Percentiles rank a stretch among this genome's conserved stretches.
Evolutionary conservation across 2,888 invertebrate genomes (phyloP).

Genomic region (Dorcus parallelipipedus): DNA sequence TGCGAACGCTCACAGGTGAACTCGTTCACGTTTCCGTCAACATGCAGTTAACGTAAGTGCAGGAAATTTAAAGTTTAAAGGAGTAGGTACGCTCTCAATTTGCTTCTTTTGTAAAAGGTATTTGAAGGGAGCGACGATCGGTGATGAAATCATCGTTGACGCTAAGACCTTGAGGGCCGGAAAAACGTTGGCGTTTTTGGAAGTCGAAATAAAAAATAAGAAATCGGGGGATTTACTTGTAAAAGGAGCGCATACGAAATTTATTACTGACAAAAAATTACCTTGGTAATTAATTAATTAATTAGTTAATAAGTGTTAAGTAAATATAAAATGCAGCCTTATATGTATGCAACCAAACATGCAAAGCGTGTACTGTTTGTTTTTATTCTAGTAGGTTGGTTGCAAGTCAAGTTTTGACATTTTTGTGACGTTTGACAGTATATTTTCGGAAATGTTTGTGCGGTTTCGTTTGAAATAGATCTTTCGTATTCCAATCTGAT

Average conservation of each 20-base stretch:
- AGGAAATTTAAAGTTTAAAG: no score
- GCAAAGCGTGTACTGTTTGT: no score
- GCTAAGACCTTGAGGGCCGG: background rate
- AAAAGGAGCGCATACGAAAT: conserved; percentile 2
- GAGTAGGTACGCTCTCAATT: background rate
- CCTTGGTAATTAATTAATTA: no score
- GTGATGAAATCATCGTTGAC: background rate
- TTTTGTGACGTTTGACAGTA: no score
- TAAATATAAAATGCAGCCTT: no score
- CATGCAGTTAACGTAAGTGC: conserved; percentile 70
- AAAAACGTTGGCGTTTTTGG: background rate
- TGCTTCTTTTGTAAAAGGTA: conserved; percentile 17
- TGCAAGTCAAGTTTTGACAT: no score
- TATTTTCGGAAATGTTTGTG: no score
- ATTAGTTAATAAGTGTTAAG: no score
- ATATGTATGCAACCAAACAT: no score
- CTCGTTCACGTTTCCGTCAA: conserved; percentile 70
- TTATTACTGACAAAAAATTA: background rate
- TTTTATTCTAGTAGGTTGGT: no score
- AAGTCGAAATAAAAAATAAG: conserved; percentile 2
- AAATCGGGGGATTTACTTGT: background rate
- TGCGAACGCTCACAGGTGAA: conserved; percentile 56
- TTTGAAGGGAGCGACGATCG: background rate
- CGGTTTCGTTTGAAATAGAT: no score
- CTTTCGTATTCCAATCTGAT: no score